These are phyloP conservation scores for Pteropus alecto DNA, from an alignment of 2,113 vertebrate species.

Conservation along the genomic window DNA sequence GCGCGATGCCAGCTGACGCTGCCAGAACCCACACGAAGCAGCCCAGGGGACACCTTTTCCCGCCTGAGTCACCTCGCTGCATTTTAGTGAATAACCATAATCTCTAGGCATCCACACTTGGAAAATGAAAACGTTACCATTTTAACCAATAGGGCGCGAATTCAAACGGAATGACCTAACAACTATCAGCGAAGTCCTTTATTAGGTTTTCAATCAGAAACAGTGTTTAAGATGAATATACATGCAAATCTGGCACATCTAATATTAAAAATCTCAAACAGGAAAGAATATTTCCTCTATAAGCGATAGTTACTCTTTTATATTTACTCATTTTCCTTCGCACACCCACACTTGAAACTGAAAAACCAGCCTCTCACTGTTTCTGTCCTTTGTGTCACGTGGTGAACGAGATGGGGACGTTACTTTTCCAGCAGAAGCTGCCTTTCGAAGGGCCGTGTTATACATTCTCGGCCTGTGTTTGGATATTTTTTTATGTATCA, in stretches of 20 bases:
- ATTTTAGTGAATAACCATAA: background rate
- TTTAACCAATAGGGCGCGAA: background rate
- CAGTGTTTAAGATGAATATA: background rate
- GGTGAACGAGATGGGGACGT: background rate
- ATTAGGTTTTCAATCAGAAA: background rate
- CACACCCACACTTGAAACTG: background rate
- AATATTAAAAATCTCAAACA: background rate
- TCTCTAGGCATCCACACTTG: background rate
- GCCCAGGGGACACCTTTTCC: background rate
- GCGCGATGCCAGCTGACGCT: background rate
- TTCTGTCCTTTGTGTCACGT: background rate
- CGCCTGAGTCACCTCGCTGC: accelerated
- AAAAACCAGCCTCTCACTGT: background rate
- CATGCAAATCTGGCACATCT: background rate
- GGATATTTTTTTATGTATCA: background rate
- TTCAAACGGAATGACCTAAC: background rate
- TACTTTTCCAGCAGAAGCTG: background rate
- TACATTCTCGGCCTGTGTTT: background rate
- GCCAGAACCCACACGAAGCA: background rate
- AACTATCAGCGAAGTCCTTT: background rate
- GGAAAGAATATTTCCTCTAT: background rate
- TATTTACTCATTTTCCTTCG: background rate
- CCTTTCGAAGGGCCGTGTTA: background rate
- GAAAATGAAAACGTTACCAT: background rate
- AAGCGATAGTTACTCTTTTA: background rate